Conservation (phyloP, 1,140 invertebrate species). For the Pinna nobilis region DNA sequence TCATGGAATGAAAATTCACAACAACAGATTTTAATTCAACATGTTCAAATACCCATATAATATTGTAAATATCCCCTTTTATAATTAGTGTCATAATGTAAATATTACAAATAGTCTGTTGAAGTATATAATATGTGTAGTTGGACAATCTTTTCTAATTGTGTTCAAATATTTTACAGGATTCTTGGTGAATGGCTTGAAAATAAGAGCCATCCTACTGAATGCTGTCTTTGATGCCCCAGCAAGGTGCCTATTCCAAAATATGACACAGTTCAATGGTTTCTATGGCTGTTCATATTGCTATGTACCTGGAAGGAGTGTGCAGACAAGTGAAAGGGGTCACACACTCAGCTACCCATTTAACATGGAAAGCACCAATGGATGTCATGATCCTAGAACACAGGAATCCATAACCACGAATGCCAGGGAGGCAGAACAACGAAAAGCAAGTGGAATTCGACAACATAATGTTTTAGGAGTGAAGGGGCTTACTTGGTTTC, state of each 20-base stretch:
- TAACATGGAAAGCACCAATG: neutral
- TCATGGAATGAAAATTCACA: too few species aligned
- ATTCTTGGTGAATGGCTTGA: neutral
- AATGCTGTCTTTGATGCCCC: slow-evolving; percentile 9
- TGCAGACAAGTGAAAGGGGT: slow-evolving; percentile 18
- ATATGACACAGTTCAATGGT: slow-evolving; percentile 21
- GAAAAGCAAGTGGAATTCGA: neutral
- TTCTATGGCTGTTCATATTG: slow-evolving; percentile 23
- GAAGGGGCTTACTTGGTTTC: slow-evolving; percentile 16
- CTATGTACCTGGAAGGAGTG: neutral
- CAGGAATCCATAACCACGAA: neutral
- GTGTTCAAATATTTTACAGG: neutral
- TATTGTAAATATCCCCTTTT: too few species aligned
- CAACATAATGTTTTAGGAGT: neutral
- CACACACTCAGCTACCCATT: slow-evolving; percentile 4
- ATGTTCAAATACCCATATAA: too few species aligned
- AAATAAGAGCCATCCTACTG: neutral
- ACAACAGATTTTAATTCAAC: too few species aligned
- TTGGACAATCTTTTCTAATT: too few species aligned
- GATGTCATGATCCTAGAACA: neutral
- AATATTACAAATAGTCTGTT: too few species aligned
- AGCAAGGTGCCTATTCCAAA: slow-evolving; percentile 13
- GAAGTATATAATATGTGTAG: too few species aligned
- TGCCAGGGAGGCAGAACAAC: neutral
- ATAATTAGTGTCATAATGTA: too few species aligned